These are phyloP conservation scores for Talpa occidentalis DNA, from an alignment of 2,113 vertebrate genomes.

Conservation along the genomic window DNA sequence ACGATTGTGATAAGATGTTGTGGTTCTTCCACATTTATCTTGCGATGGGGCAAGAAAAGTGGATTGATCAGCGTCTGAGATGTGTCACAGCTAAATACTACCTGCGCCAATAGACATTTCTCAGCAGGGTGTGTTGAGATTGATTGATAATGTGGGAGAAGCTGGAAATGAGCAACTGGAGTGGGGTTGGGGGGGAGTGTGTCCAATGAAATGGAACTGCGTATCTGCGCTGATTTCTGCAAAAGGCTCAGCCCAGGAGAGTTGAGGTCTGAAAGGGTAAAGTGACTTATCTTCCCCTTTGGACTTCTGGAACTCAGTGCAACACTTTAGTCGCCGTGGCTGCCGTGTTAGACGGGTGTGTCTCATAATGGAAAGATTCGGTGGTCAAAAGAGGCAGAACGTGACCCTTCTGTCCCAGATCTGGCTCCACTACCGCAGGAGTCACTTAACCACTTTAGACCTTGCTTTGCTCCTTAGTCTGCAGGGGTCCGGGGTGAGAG, in stretches of 20 bases:
- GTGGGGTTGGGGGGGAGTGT: conserved; percentile 53
- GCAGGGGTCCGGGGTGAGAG: neutral
- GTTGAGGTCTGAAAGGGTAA: conserved; percentile 34
- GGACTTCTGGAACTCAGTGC: neutral
- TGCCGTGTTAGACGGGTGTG: neutral
- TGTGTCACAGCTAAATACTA: conserved; percentile 18
- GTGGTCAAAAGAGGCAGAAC: neutral
- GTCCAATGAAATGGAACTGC: neutral
- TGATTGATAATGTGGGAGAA: conserved; percentile 58
- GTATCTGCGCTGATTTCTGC: conserved; percentile 67
- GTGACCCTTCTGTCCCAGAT: neutral
- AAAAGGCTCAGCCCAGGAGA: conserved; percentile 39
- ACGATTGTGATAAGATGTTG: neutral
- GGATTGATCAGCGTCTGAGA: neutral
- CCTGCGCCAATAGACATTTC: conserved; percentile 13
- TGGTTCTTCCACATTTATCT: conserved; percentile 39
- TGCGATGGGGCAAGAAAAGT: conserved; percentile 52
- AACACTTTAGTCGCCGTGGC: neutral
- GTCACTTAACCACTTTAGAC: neutral
- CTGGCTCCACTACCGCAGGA: neutral
- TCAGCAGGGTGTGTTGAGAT: conserved; percentile 68
- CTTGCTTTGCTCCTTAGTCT: conserved; percentile 1
- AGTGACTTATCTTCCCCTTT: neutral
- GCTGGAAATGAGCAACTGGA: conserved; percentile 58
- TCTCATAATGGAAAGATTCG: neutral